Base-by-base conservation (phyloP, 2,797 vertebrate genomes). In the Thripadectes ignobilis region DNA sequence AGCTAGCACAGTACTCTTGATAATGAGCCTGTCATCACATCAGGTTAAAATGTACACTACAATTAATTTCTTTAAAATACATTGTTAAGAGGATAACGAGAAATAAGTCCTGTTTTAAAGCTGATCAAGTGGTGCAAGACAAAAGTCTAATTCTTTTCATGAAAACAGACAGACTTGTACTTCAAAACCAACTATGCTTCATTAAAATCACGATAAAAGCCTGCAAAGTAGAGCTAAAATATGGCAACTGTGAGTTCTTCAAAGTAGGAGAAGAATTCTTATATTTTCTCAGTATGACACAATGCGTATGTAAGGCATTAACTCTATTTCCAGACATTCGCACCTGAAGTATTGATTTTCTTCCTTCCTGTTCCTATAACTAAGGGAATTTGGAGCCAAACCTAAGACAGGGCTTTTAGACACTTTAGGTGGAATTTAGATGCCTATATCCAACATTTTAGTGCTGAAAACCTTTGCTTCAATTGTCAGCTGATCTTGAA, bases 161-260 rank as follows among this genome's bases (percentile, higher is more conserved):
- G 91, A 97, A 96, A 98, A 93, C 49, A 1, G 17, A 89, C 89
- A 96, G 95, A 95, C 75, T 97, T 94, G 96, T 81, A 85, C 92
- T 98, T 98, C 94, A 96, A 95, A 97, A 95, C 91, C 87, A 95
- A 85, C 94, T 93, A 67, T 45, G 94, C 81, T 97, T 97, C 96
- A 97, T 98, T 97, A 96, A 97, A 97, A 96, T 57, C 63, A 79
- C 92, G 96, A 96, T 95, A 96, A 97, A 95, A 97, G 76, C 80
- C 85, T 91, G 57, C 51, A 90, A 93, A 96, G 62, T 72, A 89
- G 79, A 87, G 41, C 48, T 88, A 92, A 96, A 95, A 90, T 94
- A 93, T 59, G 96, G 93, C 95, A 97, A 87, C 95, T 97, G 90
- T 73, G 85, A 81, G 72, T 86, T 96, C 74, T 91, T 83, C 20